A percentile compares a stretch with the other conserved stretches of the same genome.
These are phyloP conservation scores for Distichodus sexfasciatus DNA, from an alignment of 2,797 vertebrate species.

Conservation along the genomic window DNA sequence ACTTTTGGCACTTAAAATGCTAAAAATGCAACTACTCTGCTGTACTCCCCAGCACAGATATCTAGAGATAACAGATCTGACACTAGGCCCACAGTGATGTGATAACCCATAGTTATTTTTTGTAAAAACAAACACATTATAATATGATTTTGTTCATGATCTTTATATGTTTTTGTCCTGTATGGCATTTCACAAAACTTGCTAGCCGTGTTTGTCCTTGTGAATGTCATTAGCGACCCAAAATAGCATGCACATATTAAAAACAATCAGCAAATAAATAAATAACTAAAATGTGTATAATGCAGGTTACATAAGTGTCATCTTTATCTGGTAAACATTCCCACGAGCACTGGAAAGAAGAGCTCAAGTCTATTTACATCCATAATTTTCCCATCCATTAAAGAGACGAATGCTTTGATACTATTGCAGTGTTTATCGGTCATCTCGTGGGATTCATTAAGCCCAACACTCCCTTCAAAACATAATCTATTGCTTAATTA, in stretches of 20 bases:
- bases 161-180: background rate
- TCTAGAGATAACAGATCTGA: background rate
- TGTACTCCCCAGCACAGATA: too few species aligned
- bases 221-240: conserved; percentile 54
- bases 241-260: conserved; percentile 57
- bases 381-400: conserved; percentile 94
- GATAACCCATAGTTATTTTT: too few species aligned
- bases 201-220: conserved; percentile 60
- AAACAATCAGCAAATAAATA: conserved; percentile 48
- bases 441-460: conserved; percentile 94
- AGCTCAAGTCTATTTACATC: conserved; percentile 87
- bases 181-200: background rate
- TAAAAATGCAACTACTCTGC: background rate
- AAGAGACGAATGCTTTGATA: conserved; percentile 98
- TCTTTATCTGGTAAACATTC: conserved; percentile 77
- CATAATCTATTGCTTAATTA: conserved; percentile 99
- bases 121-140: too few species aligned
- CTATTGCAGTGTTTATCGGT: conserved; percentile 91
- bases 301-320: conserved; percentile 74
- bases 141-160: too few species aligned
- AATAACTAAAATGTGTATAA: conserved; percentile 61
- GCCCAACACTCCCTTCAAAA: conserved; percentile 95
- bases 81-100: background rate
- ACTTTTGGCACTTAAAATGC: too few species aligned
- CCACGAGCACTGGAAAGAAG: conserved; percentile 78